Conservation (phyloP, 2,888 invertebrate genomes). For the Notocelia uddmanniana region DNA sequence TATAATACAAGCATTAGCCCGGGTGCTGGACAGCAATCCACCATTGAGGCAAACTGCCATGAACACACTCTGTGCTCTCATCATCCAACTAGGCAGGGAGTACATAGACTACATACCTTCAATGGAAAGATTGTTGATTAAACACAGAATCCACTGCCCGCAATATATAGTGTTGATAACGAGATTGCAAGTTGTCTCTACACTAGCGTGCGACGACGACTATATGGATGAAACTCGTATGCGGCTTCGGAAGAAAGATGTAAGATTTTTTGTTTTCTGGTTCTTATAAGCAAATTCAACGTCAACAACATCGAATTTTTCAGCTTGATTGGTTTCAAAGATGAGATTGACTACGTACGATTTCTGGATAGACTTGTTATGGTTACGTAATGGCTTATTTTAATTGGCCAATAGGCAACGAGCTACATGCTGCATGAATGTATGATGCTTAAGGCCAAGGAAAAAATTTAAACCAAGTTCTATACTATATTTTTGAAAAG, state of each 20-base stretch:
- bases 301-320: neutral
- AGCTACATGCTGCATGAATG: no score
- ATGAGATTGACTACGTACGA: no score
- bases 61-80: constrained; percentile 95
- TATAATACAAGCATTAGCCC: constrained; percentile 96
- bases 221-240: constrained; percentile 88
- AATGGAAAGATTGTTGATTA: constrained; percentile 93
- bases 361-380: no score
- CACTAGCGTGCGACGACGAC: constrained; percentile 91
- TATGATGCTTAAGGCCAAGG: no score
- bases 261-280: constrained; percentile 62
- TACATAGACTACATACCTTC: constrained; percentile 97
- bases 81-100: constrained; percentile 95
- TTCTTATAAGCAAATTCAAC: no score
- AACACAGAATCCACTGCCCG: constrained; percentile 91
- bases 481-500: no score
- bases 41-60: constrained; percentile 93
- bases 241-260: constrained; percentile 89
- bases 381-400: no score
- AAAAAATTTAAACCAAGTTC: no score
- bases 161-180: constrained; percentile 93
- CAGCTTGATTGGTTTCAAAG: no score
- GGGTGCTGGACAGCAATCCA: constrained; percentile 93
- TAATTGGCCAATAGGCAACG: no score
- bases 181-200: constrained; percentile 90